These are phyloP conservation scores for Lepus oiostolus DNA, from an alignment of 2,797 vertebrate species.

Conservation along the genomic window DNA sequence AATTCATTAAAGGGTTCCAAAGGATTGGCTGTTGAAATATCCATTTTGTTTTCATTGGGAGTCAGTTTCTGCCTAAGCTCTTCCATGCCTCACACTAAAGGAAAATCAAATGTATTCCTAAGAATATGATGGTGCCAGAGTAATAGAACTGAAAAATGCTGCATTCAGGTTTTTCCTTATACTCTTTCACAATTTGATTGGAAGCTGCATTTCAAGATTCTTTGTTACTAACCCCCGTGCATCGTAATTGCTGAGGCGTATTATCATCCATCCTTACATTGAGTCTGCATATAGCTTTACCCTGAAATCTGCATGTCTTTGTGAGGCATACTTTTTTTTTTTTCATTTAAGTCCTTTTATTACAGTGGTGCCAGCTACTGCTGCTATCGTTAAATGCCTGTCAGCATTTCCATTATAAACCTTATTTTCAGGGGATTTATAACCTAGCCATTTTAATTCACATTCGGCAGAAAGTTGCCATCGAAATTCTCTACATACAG, in stretches of 20 bases:
- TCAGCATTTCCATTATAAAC: constrained; percentile 87
- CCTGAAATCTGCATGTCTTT: constrained; percentile 85
- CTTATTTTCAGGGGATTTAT: constrained; percentile 87
- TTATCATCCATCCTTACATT: constrained; percentile 82
- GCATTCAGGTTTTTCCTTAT: constrained; percentile 71
- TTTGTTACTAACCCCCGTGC: constrained; percentile 78
- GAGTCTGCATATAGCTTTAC: constrained; percentile 80
- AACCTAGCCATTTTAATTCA: constrained; percentile 84
- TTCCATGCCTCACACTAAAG: constrained; percentile 55
- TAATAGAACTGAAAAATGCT: constrained; percentile 63
- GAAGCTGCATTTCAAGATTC: constrained; percentile 81
- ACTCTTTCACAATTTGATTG: constrained; percentile 73
- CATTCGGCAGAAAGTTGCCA: constrained; percentile 79
- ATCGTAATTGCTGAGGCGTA: constrained; percentile 80
- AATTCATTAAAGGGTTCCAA: constrained; percentile 56
- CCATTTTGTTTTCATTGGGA: constrained; percentile 47
- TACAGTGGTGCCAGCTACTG: constrained; percentile 82
- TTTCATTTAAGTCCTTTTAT: constrained; percentile 86
- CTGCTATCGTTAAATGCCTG: constrained; percentile 84
- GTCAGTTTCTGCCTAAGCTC: constrained; percentile 72
- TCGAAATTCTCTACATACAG: constrained; percentile 81
- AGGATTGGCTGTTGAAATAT: constrained; percentile 56
- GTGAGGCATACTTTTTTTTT: constrained; percentile 79
- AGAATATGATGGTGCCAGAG: constrained; percentile 48
- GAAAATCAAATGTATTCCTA: constrained; percentile 65